These are phyloP conservation scores for Haemorhous mexicanus DNA, from an alignment of 2,113 vertebrate genomes.

Conservation along the genomic window DNA sequence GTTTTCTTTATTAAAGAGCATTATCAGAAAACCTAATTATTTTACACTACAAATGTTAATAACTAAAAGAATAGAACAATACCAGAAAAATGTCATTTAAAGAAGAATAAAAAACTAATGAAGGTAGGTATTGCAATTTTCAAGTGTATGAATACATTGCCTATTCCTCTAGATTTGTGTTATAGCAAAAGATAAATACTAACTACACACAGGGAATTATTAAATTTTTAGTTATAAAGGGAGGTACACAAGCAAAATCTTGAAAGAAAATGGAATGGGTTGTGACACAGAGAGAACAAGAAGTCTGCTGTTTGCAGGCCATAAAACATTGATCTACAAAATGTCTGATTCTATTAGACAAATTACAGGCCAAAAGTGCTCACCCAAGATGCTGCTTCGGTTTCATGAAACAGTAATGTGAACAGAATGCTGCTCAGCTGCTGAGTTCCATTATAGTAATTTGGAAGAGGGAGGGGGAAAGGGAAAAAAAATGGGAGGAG, in stretches of 20 bases:
- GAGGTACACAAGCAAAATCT: not conserved
- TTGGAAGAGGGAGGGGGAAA: accelerated
- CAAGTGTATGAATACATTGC: not conserved
- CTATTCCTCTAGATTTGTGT: not conserved
- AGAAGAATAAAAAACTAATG: not conserved
- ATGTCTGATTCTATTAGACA: not conserved
- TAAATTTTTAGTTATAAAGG: not conserved
- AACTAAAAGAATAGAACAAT: not conserved
- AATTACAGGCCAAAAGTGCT: not conserved
- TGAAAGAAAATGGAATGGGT: not conserved
- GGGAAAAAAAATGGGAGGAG: accelerated
- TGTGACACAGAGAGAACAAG: accelerated
- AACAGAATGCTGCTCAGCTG: not conserved
- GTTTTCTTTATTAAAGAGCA: not conserved
- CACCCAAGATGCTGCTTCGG: not conserved
- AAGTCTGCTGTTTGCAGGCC: not conserved
- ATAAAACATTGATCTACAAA: not conserved
- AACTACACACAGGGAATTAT: not conserved
- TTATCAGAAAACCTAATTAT: not conserved
- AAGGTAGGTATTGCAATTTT: not conserved
- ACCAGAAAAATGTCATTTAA: not conserved
- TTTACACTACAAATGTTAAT: not conserved
- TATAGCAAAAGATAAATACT: not conserved
- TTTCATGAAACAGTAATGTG: not conserved
- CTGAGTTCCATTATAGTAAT: not conserved